Base-by-base conservation (phyloP, 1,140 invertebrate genomes). In the Calosoma granatense region DNA sequence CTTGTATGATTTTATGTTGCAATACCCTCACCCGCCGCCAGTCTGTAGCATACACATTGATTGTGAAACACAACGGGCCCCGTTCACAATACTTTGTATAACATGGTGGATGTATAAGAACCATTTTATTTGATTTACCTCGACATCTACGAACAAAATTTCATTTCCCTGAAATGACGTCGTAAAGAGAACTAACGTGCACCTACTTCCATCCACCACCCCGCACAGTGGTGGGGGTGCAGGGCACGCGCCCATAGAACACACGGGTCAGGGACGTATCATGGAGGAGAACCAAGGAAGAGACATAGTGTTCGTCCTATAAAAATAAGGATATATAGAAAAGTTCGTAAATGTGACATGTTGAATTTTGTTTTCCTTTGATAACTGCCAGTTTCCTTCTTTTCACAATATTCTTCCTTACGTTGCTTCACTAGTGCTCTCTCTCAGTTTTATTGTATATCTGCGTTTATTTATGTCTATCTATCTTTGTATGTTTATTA, bases 121-220 rank as follows among this genome's bases (percentile, higher is more conserved):
- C 26, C 26, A 30, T 30, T 30, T 30, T 30, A 30, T 60, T 61
- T 60, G 61, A 63, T 63, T 63, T 60, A 63, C 61, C 61, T 61
- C 26, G 59, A 61, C 59, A 61, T 55, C 60, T 55, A 63, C 59
- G 61, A 61, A 63, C 55, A 53, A 59, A 63, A 63, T 63, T 63
- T 63, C 61, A 59, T 63, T 63, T 63, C 59, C 53, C 20, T 47
- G 57, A 55, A 61, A 63, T 56, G 61, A 59, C 61, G 53, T 59
- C 60, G 56, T 59, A 61, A 61, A 58, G 59, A 52, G 57, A 58
- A 63, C 39, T 26, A 59, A 60, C 59, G 26, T 30, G 26, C 14
- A 19, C 43, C 4, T 51, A 6, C 43, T 4, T 9, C 9, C 4
- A 4, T 15, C 4, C 19, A 6, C 9, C 12, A 51, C 43, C 12